phyloP scores from a whole-genome alignment of 2,113 vertebrate genomes.

The Entelurus aequoreus region DNA sequence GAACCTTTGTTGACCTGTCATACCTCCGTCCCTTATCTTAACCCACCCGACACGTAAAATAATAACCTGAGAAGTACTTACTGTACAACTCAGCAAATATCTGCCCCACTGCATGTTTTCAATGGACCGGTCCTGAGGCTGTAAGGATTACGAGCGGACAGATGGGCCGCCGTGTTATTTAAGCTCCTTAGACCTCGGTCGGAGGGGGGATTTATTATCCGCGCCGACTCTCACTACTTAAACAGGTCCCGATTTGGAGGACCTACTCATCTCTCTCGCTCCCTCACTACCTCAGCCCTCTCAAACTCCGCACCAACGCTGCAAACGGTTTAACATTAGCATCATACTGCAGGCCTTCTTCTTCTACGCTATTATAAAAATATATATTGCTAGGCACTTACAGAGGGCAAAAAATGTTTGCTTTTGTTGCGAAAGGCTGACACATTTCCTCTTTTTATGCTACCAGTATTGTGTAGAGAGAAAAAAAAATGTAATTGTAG shows the following conservation, averaged over 20 bases:
- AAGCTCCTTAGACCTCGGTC: constrained; percentile 18
- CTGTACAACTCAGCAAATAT: too few species aligned
- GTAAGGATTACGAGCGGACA: constrained; percentile 8
- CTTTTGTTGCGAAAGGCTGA: constrained; percentile 34
- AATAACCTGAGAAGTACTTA: background rate
- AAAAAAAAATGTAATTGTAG: constrained; percentile 3
- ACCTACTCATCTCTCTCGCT: constrained; percentile 24
- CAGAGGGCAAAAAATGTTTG: constrained; percentile 9
- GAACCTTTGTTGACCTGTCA: background rate
- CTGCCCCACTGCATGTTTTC: background rate
- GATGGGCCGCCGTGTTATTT: constrained; percentile 16
- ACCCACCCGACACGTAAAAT: background rate
- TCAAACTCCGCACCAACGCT: constrained; percentile 48
- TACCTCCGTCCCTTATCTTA: background rate
- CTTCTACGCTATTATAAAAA: constrained; percentile 7
- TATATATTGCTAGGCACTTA: background rate
- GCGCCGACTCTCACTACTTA: constrained; percentile 23
- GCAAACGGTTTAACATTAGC: constrained; percentile 59
- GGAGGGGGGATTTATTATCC: constrained; percentile 30
- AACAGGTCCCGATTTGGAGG: constrained; percentile 18
- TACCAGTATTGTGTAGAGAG: background rate
- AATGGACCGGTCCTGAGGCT: constrained; percentile 5
- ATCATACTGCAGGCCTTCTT: constrained; percentile 39
- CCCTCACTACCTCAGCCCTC: constrained; percentile 55
- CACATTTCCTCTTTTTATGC: constrained; percentile 5